Evolutionary conservation across 2,797 vertebrate genomes (phyloP), one percentile per base, ranked within the genome.

Genomic region (Danio choprae): DNA sequence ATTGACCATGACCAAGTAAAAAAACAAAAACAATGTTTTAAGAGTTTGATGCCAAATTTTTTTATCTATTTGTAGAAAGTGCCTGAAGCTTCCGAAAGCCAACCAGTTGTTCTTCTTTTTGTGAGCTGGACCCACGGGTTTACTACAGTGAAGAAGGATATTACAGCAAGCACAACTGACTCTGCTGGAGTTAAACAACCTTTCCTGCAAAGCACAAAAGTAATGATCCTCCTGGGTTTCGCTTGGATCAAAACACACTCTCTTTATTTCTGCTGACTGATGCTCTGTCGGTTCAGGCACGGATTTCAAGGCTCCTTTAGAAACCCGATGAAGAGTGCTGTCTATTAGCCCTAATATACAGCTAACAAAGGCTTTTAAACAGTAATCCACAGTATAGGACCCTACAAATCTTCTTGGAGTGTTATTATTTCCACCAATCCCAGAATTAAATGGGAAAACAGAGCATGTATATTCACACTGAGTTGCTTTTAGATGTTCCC

Each of bases 181-280:
- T 67, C 38, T 36, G 38, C 7, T 46, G 50, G 20, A 67, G 40
- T n/a, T 56, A 36, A 77, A 68, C 16, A 6, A 59, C n/a, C 43
- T 69, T 48, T 59, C 22, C 8, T n/a, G 16, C 18, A 59, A 46
- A 46, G 40, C 44, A 29, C 13, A 22, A 64, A 76, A 68, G 64
- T 50, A 48, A 78, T 13, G 51, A 46, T 72, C 48, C 75, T 50
- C 64, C 10, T 40, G 63, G 63, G 51, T 29, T 68, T 58, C 7
- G 13, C 12, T 58, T 18, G 6, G 75, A 59, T 59, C 44, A 44
- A 68, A 68, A 40, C 40, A 75, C 36, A 15, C 43, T 38, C n/a
- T 56, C 22, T 65, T 16, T 40, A 68, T 59, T 77, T 18, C 15
- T 48, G n/a, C 7, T 68, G 16, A 77, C 53, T 38, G 16, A 68